These are phyloP conservation scores for Eulithis prunata DNA, from an alignment of 2,888 invertebrate genomes.

Conservation along the genomic window DNA sequence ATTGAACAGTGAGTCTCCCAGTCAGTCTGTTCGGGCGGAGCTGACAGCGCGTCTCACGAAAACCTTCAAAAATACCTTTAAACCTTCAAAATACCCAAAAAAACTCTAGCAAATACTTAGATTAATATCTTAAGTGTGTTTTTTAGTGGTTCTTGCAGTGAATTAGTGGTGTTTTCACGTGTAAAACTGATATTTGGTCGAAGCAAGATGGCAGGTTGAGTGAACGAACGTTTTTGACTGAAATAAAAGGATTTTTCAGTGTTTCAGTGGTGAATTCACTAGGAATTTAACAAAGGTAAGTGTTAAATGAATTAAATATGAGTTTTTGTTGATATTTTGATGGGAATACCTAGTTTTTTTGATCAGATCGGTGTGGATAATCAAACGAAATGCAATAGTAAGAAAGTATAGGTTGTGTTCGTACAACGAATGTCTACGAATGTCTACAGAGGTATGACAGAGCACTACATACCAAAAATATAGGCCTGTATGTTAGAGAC, in stretches of 20 bases:
- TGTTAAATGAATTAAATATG: not conserved
- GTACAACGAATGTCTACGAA: constrained; percentile 2
- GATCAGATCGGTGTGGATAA: not conserved
- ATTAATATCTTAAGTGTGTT: constrained; percentile 6
- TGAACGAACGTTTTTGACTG: constrained; percentile 10
- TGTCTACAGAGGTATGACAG: constrained; percentile 12
- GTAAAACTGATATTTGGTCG: not conserved
- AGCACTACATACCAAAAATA: constrained; percentile 4
- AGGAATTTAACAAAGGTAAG: constrained; percentile 5
- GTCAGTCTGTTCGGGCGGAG: not conserved
- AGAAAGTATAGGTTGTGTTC: not conserved
- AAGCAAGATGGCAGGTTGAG: constrained; percentile 19
- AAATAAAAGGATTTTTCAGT: constrained; percentile 17
- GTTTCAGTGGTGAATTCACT: not conserved
- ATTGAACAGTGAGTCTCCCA: constrained; percentile 19
- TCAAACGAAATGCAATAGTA: not conserved
- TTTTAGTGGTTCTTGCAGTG: not conserved
- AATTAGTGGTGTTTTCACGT: constrained; percentile 2
- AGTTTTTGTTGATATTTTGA: not conserved
- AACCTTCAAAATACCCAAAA: constrained; percentile 9
- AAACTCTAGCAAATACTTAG: constrained; percentile 14
- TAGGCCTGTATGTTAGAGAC: not conserved
- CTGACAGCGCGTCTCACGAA: constrained; percentile 12
- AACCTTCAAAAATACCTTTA: not conserved
- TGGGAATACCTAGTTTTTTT: not conserved